Percentiles rank a stretch among this genome's conserved stretches.
These are phyloP conservation scores for Acronicta psi DNA, from an alignment of 2,888 invertebrate species.

Conservation along the genomic window DNA sequence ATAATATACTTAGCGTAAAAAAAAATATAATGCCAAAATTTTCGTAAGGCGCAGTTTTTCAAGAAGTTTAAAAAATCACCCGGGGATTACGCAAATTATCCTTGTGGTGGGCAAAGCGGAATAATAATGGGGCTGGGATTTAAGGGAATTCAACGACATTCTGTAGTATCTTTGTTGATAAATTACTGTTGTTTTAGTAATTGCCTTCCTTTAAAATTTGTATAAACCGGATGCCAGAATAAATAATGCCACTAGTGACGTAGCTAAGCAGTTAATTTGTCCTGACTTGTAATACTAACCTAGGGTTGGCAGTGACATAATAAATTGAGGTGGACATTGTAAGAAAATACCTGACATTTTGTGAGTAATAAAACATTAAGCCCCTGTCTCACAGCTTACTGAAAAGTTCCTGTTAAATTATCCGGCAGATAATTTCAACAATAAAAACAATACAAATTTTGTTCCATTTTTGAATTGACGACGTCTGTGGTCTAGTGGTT, in stretches of 20 bases:
- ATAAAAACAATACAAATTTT: too few relatives aligned
- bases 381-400: too few relatives aligned
- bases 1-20: slow-evolving; percentile 14
- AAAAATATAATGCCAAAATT: slow-evolving; percentile 22
- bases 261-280: slow-evolving; percentile 27
- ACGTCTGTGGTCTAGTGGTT: too few relatives aligned
- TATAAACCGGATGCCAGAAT: slow-evolving; percentile 54
- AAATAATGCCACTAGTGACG: slow-evolving; percentile 21
- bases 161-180: slow-evolving; percentile 80
- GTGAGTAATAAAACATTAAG: too few relatives aligned
- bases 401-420: too few relatives aligned
- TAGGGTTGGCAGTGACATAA: too few relatives aligned
- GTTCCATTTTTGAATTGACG: too few relatives aligned
- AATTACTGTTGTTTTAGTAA: slow-evolving; percentile 84
- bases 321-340: too few relatives aligned
- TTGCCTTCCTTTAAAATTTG: slow-evolving; percentile 70
- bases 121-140: slow-evolving; percentile 81
- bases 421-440: too few relatives aligned
- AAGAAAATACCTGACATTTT: too few relatives aligned
- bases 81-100: slow-evolving; percentile 79
- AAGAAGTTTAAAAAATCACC: slow-evolving; percentile 46
- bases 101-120: slow-evolving; percentile 75
- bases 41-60: slow-evolving; percentile 14
- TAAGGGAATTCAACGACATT: slow-evolving; percentile 72
- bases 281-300: slow-evolving; percentile 10